Evolutionary conservation across 2,888 invertebrate genomes (phyloP), one percentile per base, ranked within the genome.

Genomic region (Drosophila leonis): DNA sequence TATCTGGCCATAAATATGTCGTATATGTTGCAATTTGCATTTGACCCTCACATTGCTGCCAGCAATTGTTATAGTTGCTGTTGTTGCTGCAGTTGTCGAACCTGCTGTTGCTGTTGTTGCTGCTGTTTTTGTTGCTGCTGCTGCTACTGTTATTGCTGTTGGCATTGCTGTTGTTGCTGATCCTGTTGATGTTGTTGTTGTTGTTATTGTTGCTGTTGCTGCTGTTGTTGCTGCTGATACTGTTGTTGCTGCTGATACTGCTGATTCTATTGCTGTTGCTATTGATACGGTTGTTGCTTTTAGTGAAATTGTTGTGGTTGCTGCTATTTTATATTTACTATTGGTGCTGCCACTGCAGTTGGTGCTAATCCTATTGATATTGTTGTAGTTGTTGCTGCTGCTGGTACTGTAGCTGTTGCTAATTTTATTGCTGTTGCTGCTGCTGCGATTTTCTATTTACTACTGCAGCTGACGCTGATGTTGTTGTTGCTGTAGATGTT

Each of bases 1-100:
- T 61, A 37, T 33, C 20, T 57, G 52, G 44, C 27, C 51, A 55
- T 62, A 65, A 60, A 62, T 37, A 48, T 78, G 65, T 73, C 64
- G 65, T 31, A 65, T 74, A 67, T 88, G 85, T 82, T 85, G 85
- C 89, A 88, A 85, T 85, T 84, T 85, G 86, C 84, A 88, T 85
- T 83, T 83, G 88, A 86, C 87, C 87, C 79, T 77, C 77, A 79
- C 49, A 76, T 73, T 72, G 61, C 67, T 67, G 68, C 70, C 46
- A 66, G 72, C 68, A 63, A 64, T 67, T 68, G 73, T 83, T 71
- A 51, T 13, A 33, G 31, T 33, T 49, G 49, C 13, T 33, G 49
- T 49, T 57, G 44, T n/a, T 48, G 29, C 48, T 48, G 46, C 46
- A 46, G 27, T 46, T 46, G 46, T 27, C 9, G 46, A 46, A 46